Percentiles rank a stretch among this genome's conserved stretches.
Evolutionary conservation across 2,888 invertebrate species (phyloP).

Genomic region (Archips xylosteana): DNA sequence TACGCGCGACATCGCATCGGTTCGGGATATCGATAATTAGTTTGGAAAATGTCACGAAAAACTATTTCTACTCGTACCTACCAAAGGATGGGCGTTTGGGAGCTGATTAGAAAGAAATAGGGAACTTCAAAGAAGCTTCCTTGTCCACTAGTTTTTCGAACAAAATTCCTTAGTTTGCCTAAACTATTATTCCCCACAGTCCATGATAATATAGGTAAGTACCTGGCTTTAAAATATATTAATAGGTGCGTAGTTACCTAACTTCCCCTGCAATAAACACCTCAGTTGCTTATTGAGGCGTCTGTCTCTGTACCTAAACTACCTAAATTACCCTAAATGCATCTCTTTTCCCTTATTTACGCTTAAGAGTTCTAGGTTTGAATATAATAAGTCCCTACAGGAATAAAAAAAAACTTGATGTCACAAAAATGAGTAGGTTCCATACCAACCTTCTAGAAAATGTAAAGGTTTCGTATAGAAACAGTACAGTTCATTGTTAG

Average conservation of each 20-base stretch:
- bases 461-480: background rate
- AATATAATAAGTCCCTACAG: background rate
- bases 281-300: no score
- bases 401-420: background rate
- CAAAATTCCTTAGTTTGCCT: no score
- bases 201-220: no score
- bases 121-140: background rate
- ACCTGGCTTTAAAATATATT: no score
- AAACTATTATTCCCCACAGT: no score
- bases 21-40: background rate
- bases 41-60: background rate
- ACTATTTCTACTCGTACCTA: background rate
- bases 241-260: no score
- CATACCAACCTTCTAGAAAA: background rate
- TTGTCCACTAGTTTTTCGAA: background rate
- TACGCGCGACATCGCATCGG: background rate
- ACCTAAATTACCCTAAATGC: no score
- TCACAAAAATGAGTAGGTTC: background rate
- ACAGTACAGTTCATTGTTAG: background rate
- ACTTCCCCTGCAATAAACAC: no score
- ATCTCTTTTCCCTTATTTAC: no score
- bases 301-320: no score
- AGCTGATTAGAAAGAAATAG: slow-evolving; percentile 1
- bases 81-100: background rate
- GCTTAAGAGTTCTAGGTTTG: background rate